A percentile compares a stretch with the other conserved stretches of the same genome.
phyloP scores from a whole-genome alignment of 2,888 invertebrate species.

The Drosophila buzzatii region DNA sequence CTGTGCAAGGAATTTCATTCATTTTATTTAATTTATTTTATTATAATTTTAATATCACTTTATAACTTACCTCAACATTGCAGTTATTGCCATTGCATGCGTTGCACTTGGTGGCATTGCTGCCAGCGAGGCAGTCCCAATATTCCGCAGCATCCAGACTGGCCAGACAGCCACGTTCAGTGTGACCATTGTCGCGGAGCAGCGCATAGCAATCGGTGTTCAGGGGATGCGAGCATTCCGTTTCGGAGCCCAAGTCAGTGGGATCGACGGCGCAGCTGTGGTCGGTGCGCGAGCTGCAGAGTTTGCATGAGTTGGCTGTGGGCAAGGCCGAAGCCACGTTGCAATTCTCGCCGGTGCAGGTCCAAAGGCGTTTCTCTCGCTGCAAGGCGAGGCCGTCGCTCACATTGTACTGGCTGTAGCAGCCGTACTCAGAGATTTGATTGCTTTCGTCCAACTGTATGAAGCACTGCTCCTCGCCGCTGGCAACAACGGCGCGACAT shows the following conservation, averaged over 20 bases:
- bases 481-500: slow-evolving; percentile 68
- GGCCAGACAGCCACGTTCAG: slow-evolving; percentile 79
- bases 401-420: slow-evolving; percentile 75
- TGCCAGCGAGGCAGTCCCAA: slow-evolving; percentile 58
- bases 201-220: slow-evolving; percentile 78
- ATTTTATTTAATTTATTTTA: too few species aligned
- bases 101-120: slow-evolving; percentile 61
- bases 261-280: slow-evolving; percentile 71
- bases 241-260: slow-evolving; percentile 9
- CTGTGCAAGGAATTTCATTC: slow-evolving; percentile 37
- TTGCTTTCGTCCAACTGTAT: slow-evolving; percentile 62
- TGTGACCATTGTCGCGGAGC: slow-evolving; percentile 72
- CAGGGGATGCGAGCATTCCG: slow-evolving; percentile 54
- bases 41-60: too few species aligned
- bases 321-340: slow-evolving; percentile 70
- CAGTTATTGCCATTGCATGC: slow-evolving; percentile 70
- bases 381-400: slow-evolving; percentile 57
- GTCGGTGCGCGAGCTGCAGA: slow-evolving; percentile 78
- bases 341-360: slow-evolving; percentile 77
- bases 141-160: slow-evolving; percentile 67
- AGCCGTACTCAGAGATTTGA: slow-evolving; percentile 68
- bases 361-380: slow-evolving; percentile 66
- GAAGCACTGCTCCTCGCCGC: slow-evolving; percentile 72
- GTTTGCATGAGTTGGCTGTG: slow-evolving; percentile 47
- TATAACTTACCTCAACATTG: slow-evolving; percentile 72